Base-by-base conservation (phyloP, 2,113 vertebrate genomes). In the Barbus barbus region DNA sequence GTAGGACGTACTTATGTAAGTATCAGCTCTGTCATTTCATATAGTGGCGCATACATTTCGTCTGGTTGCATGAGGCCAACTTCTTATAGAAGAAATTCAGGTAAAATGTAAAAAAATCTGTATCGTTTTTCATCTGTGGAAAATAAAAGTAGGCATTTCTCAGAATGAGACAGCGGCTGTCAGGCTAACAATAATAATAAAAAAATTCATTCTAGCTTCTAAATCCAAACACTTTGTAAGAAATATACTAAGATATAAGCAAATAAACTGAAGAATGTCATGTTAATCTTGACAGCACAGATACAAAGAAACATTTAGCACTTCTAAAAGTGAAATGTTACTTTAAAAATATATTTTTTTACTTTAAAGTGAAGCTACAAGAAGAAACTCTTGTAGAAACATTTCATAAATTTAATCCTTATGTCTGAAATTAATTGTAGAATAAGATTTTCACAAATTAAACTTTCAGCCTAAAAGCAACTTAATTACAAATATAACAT, bases 1-100 rank as follows among this genome's bases (percentile, higher is more conserved):
- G 9, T 79, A 81, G 63, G 22, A 71, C 22, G 38, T 38, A 11
- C 6, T 33, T 80, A 81, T 1, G 69, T 56, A 71, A 82, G 16
- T 41, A 33, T 51, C 18, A 33, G 22, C 5, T 67, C 3, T 16
- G 60, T 53, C 9, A 51, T 48, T 65, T 41, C 20, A 12, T 36
- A 33, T 31, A 26, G 20, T 14, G 18, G n/a, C 2, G 73, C 51
- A 31, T 48, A 31, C 7, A 31, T 75, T 31, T 51, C 16, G 28
- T 26, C 46, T 75, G 71, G 22, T n/a, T 38, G 22, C 16, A 1
- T 4, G 9, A 14, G 31, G 16, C 31, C 31, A 67, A 7, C 8
- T 53, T 8, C 51, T n/a, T 53, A n/a, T 56, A 56, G 20, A 56
- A 53, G 51, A 20, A 53, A 56, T 22, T 56, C 20, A 3, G 20